Percentiles rank a stretch among this genome's conserved stretches.
Conservation (phyloP, 2,888 invertebrate species). For the Drosophila testacea region DNA sequence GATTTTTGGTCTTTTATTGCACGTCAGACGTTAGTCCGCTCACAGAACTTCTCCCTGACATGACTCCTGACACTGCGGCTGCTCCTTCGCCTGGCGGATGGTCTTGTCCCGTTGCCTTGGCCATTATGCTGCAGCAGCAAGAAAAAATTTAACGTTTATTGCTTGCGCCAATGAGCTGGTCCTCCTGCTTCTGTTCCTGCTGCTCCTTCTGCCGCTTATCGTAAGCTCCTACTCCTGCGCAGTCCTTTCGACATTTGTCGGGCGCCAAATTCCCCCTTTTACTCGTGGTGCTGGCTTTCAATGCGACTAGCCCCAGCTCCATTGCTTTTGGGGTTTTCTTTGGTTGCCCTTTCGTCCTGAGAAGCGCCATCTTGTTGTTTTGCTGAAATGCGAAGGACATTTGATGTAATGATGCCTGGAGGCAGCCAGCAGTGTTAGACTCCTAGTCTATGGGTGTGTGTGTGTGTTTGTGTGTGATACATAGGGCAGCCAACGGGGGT, state of each 20-base stretch:
- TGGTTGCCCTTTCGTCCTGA: slow-evolving; percentile 61
- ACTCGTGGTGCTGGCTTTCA: neutral
- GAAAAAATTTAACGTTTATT: slow-evolving; percentile 81
- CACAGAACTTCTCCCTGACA: slow-evolving; percentile 48
- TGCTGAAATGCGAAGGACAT: slow-evolving; percentile 82
- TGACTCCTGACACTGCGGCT: slow-evolving; percentile 18
- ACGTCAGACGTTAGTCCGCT: slow-evolving; percentile 74
- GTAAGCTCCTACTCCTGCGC: slow-evolving; percentile 41
- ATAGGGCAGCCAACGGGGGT: slow-evolving; percentile 43
- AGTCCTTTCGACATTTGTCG: slow-evolving; percentile 70
- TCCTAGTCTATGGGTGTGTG: neutral
- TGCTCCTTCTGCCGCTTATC: slow-evolving; percentile 19
- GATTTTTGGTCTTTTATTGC: slow-evolving; percentile 81
- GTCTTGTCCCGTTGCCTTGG: slow-evolving; percentile 58
- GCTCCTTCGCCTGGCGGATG: slow-evolving; percentile 26
- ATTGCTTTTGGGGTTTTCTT: slow-evolving; percentile 68
- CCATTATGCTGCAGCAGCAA: slow-evolving; percentile 76
- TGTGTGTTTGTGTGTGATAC: slow-evolving; percentile 46
- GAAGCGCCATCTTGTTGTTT: slow-evolving; percentile 81
- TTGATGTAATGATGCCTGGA: slow-evolving; percentile 83
- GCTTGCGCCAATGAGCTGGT: slow-evolving; percentile 80
- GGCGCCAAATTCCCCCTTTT: slow-evolving; percentile 69
- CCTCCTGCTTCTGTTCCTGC: slow-evolving; percentile 46
- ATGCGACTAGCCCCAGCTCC: slow-evolving; percentile 13
- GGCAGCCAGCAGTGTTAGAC: slow-evolving; percentile 65